Evolutionary conservation across 1,140 invertebrate species (phyloP), one percentile per base, ranked within the genome.

Genomic region (Drosophila sp.): DNA sequence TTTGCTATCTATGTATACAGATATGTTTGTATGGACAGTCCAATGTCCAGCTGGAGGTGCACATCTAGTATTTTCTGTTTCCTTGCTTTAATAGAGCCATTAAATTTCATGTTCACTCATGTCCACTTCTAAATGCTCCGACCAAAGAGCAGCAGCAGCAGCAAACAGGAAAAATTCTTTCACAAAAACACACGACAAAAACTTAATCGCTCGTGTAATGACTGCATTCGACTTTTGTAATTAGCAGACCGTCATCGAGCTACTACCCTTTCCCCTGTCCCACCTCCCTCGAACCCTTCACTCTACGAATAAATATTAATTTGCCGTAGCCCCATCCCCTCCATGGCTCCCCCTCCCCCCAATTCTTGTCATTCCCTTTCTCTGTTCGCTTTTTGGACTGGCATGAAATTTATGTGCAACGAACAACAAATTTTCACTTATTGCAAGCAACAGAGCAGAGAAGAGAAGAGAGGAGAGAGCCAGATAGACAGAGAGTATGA

Each of bases 161-260:
- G 30, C 32, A 60, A 41, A 55, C 55, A 25, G 38, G 60, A 66
- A 67, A 80, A 80, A 72, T 58, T 62, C 60, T 65, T 72, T 68
- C 79, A 50, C 44, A 72, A 79, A 86, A 86, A 71, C 70, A 81
- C 81, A 85, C 79, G 81, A 85, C 82, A 85, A 86, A 90, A 90
- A 90, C 86, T 81, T 89, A 89, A 89, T 89, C 81, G 85, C 63
- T 89, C 78, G 86, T 89, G 85, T 90, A 89, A 89, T 89, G 80
- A 90, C 85, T 89, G 83, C 86, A 89, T 89, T 89, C 86, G 85
- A 90, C 85, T 85, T 85, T 90, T 86, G 86, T 90, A 90, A 90
- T 90, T 90, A 90, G 85, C 86, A 90, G 76, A 70, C 78, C 72
- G 72, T 81, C 80, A 76, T 58, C 54, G 70, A 66, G 33, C 65